phyloP scores from a whole-genome alignment of 2,797 vertebrate genomes.

The Falco biarmicus region DNA sequence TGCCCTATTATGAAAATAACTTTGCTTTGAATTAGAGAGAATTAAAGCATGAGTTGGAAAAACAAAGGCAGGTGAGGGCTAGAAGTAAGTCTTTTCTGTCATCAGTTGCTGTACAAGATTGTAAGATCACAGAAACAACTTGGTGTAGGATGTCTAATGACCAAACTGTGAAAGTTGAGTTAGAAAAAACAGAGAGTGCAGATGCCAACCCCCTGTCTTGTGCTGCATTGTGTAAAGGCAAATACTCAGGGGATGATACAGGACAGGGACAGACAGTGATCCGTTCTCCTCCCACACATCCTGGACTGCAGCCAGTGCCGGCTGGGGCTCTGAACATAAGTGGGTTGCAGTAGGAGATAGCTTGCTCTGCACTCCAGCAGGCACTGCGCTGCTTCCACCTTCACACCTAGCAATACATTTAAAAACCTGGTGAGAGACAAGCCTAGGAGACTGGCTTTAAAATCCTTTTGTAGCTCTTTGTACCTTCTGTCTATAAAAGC shows the following conservation, averaged over 20 bases:
- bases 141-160: not conserved
- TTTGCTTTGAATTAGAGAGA: slow-evolving; percentile 1
- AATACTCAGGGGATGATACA: not conserved
- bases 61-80: not conserved
- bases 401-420: not conserved
- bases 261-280: not conserved
- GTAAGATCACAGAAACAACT: not conserved
- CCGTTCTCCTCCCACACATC: not conserved
- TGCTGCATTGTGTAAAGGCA: not conserved
- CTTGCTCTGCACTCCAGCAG: not conserved
- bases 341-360: not conserved
- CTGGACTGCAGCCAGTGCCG: rapidly evolving
- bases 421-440: not conserved
- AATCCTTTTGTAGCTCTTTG: not conserved
- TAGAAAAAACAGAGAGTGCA: not conserved
- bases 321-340: not conserved
- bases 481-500: not conserved
- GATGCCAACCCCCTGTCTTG: not conserved
- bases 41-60: not conserved
- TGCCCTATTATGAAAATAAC: not conserved
- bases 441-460: not conserved
- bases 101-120: not conserved
- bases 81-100: not conserved
- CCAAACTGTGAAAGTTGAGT: not conserved
- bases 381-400: not conserved